Conservation (phyloP, 2,888 invertebrate species). For the Epinotia demarniana region DNA sequence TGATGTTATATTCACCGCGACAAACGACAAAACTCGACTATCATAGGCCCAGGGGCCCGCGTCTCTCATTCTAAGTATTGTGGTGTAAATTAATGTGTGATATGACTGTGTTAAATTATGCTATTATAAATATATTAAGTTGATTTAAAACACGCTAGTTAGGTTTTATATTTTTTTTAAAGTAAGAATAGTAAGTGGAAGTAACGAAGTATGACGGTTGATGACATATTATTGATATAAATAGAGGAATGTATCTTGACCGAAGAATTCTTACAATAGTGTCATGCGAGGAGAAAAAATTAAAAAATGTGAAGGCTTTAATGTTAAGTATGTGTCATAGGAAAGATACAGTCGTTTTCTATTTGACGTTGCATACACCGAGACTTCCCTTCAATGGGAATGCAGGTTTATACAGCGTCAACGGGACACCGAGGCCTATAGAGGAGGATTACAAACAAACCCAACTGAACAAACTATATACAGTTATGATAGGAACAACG, state of each 20-base stretch:
- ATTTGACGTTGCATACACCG: background rate
- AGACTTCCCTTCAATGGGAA: background rate
- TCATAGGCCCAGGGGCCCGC: background rate
- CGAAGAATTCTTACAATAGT: background rate
- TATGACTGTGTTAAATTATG: constrained; percentile 16
- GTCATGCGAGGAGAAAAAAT: too few relatives aligned
- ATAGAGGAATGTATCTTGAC: background rate
- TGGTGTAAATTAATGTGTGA: constrained; percentile 5
- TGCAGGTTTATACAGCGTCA: background rate
- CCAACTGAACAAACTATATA: constrained; percentile 11
- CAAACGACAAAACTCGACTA: background rate
- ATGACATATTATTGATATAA: background rate
- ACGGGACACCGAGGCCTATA: background rate
- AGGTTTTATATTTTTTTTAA: background rate
- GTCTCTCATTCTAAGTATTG: constrained; percentile 21
- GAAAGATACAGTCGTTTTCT: background rate
- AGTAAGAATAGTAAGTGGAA: background rate
- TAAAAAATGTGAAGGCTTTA: too few relatives aligned
- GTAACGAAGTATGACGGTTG: background rate
- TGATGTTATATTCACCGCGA: background rate
- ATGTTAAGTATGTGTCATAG: background rate
- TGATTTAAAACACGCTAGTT: constrained; percentile 23
- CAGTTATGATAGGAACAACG: background rate
- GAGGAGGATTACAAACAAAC: background rate
- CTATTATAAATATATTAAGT: constrained; percentile 23